Evolutionary conservation across 1,140 invertebrate species (phyloP).

Genomic region (Pseudomyrmex sp.): DNA sequence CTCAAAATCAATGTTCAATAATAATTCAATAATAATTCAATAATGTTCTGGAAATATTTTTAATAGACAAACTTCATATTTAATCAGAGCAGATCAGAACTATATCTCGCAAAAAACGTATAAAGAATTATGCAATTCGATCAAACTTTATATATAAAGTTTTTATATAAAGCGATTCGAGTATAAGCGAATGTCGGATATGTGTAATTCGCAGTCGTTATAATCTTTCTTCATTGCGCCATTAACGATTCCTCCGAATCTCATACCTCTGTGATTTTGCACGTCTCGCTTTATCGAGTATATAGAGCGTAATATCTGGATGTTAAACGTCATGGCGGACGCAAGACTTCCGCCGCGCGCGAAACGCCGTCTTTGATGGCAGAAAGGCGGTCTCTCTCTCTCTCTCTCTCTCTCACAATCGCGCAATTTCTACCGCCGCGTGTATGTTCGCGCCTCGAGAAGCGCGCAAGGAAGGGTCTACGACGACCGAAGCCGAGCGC

Average conservation of each 20-base stretch:
- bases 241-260: too few species aligned
- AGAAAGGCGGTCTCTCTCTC: too few species aligned
- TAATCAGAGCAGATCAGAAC: too few species aligned
- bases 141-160: too few species aligned
- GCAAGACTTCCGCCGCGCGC: conserved; percentile 31
- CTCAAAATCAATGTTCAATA: neutral
- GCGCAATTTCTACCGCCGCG: conserved; percentile 40
- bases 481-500: neutral
- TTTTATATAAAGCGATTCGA: too few species aligned
- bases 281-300: neutral
- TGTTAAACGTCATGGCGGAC: neutral
- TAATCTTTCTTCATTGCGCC: too few species aligned
- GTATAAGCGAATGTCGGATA: too few species aligned
- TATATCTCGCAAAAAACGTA: too few species aligned
- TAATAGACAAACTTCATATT: too few species aligned
- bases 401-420: conserved; percentile 10
- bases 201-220: too few species aligned
- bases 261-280: neutral
- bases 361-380: conserved; percentile 7
- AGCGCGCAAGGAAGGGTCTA: neutral
- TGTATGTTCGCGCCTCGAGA: conserved; percentile 47
- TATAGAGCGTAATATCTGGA: neutral
- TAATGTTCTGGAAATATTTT: too few species aligned
- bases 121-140: too few species aligned
- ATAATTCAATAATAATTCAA: neutral